Base-by-base conservation (phyloP, 2,888 invertebrate species). In the Anodontia alba region DNA sequence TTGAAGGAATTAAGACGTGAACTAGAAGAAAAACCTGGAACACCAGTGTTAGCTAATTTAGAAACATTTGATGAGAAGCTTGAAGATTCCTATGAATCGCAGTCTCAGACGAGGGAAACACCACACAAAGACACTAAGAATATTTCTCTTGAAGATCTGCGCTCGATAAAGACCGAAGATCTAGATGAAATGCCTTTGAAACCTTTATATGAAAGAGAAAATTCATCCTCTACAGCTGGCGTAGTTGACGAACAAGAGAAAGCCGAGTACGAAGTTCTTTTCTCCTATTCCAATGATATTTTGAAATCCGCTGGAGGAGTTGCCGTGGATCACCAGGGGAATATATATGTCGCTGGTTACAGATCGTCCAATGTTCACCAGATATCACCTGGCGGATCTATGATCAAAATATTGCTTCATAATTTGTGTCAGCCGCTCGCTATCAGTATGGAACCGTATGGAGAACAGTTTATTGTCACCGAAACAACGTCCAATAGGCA, bases 231-330 rank as follows among this genome's bases (percentile, higher is more conserved):
- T 26, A 73, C 80, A 2, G 46, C 75, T 26, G 78, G 83, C 29
- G 77, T 77, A 2, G 15, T 49, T 17, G 68, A 79, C 15, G 70
- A 46, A 15, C 68, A 69, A 8, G 83, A 81, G 20, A 83, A 83
- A 57, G 66, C 78, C 1, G 86, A 86, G 23, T 86, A 78, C 38
- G 83, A 83, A 54, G 78, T 86, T n/a, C 36, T 83, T 23, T 86
- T 80, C 46, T 81, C 86, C 1, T 86, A 86, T 42, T 81, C 83
- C 1, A 83, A 83, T 43, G 86, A 86, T 38, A 81, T 83, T 38
- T 76, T 86, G 42, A 83, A 83, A 46, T 86, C 86, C 3, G 86
- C 86, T 31, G 86, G 86, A 7, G 86, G 83, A n/a, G 73, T 86
- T 0, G 81, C 83, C 1, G 81, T 80, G 8, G 86, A 86, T 68